Conservation (phyloP, 2,113 vertebrate genomes). For the Chloropsis hardwickii region DNA sequence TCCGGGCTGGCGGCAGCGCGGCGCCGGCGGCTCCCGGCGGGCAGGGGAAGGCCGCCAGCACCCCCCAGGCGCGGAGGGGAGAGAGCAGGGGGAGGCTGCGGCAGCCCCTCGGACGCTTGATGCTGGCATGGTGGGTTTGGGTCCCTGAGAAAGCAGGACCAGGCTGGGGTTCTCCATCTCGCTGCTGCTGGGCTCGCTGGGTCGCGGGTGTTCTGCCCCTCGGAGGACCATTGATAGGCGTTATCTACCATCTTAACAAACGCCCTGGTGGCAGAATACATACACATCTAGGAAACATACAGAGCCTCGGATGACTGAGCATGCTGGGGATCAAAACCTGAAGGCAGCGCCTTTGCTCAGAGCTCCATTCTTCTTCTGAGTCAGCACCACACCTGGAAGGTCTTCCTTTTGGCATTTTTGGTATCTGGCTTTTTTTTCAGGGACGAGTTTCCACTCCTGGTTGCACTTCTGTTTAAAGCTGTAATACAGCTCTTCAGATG, state of each 20-base stretch:
- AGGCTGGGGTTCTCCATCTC: background rate
- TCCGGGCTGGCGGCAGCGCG: background rate
- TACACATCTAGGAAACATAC: accelerated
- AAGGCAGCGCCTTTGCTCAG: background rate
- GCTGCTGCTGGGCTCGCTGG: background rate
- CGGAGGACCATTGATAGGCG: background rate
- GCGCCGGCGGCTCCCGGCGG: background rate
- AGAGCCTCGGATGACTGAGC: background rate
- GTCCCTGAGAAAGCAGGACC: background rate
- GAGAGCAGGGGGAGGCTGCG: background rate
- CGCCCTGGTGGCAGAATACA: background rate
- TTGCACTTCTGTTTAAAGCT: background rate
- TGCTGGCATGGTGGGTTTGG: background rate
- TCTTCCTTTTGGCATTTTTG: background rate
- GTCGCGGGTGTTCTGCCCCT: accelerated
- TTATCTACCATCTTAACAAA: background rate
- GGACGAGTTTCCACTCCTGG: background rate
- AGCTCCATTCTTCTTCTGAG: background rate
- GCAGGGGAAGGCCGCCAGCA: background rate
- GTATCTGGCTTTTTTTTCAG: background rate
- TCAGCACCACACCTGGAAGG: background rate
- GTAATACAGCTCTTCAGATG: background rate
- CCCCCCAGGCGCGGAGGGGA: background rate
- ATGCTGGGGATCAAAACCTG: background rate
- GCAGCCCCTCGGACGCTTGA: accelerated